phyloP scores from a whole-genome alignment of 92 coral and sea anemone species.

The Blastomussa wellsi region DNA sequence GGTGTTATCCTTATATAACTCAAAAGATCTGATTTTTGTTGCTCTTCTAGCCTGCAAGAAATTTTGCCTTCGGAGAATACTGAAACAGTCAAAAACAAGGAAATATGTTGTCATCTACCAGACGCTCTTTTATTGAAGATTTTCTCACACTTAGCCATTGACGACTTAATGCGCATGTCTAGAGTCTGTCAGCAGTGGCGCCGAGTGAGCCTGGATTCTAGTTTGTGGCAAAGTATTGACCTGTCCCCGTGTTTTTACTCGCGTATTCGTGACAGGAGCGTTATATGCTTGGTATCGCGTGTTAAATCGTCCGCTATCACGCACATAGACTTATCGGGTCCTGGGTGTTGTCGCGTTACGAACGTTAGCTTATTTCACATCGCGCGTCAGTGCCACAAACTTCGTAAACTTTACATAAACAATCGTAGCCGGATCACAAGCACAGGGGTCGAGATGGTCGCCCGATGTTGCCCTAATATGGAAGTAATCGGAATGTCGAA shows the following conservation, averaged over 20 bases:
- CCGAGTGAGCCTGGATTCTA: constrained; percentile 68
- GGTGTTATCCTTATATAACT: too few relatives aligned
- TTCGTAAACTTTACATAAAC: constrained; percentile 54
- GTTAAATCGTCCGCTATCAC: constrained; percentile 52
- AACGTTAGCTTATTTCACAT: constrained; percentile 69
- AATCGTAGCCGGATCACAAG: constrained; percentile 67
- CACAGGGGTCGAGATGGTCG: constrained; percentile 72
- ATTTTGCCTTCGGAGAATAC: neutral
- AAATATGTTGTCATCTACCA: constrained; percentile 36
- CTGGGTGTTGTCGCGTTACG: constrained; percentile 59
- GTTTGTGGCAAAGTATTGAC: constrained; percentile 71
- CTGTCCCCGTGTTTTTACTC: constrained; percentile 41
- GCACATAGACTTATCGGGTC: constrained; percentile 72
- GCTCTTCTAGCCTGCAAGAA: constrained; percentile 12
- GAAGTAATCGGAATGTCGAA: constrained; percentile 64
- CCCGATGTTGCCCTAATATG: constrained; percentile 56
- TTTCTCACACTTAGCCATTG: constrained; percentile 49
- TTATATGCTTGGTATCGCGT: constrained; percentile 54
- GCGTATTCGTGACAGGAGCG: constrained; percentile 50
- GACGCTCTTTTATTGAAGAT: constrained; percentile 63
- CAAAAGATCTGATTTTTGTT: too few relatives aligned
- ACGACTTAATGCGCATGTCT: constrained; percentile 65
- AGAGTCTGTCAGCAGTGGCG: constrained; percentile 76
- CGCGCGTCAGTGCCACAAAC: constrained; percentile 69
- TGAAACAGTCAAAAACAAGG: neutral